These are phyloP conservation scores for Drosophila macrospina DNA, from an alignment of 2,888 invertebrate species.

Conservation along the genomic window DNA sequence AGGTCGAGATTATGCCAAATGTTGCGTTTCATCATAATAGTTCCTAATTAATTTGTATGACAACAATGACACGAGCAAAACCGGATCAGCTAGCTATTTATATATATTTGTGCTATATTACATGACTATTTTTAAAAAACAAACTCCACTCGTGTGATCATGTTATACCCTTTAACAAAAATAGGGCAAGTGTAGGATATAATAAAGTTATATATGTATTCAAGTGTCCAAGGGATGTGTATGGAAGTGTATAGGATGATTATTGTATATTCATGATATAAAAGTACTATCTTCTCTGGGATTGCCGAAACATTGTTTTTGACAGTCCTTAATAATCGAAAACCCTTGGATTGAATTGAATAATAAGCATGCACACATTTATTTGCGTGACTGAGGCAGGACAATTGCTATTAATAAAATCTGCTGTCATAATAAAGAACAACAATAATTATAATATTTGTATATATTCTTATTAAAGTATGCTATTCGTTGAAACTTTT, in stretches of 20 bases:
- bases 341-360: not conserved
- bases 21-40: conserved; percentile 25
- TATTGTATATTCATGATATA: not conserved
- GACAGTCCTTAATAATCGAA: not conserved
- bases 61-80: conserved; percentile 15
- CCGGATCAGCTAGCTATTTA: conserved; percentile 20
- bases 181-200: not conserved
- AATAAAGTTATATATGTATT: not conserved
- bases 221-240: no score
- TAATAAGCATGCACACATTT: not conserved
- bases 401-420: not conserved
- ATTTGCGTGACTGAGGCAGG: not conserved
- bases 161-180: not conserved
- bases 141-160: conserved; percentile 2
- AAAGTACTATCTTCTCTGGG: not conserved
- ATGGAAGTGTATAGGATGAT: no score
- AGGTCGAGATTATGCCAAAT: conserved; percentile 23
- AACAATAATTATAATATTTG: not conserved
- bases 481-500: not conserved
- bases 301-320: no score
- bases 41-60: conserved; percentile 19
- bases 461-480: not conserved
- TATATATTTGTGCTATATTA: conserved; percentile 8
- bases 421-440: not conserved
- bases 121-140: conserved; percentile 13